These are phyloP conservation scores for Corydoras maculifer DNA, from an alignment of 2,113 vertebrate species.

Conservation along the genomic window DNA sequence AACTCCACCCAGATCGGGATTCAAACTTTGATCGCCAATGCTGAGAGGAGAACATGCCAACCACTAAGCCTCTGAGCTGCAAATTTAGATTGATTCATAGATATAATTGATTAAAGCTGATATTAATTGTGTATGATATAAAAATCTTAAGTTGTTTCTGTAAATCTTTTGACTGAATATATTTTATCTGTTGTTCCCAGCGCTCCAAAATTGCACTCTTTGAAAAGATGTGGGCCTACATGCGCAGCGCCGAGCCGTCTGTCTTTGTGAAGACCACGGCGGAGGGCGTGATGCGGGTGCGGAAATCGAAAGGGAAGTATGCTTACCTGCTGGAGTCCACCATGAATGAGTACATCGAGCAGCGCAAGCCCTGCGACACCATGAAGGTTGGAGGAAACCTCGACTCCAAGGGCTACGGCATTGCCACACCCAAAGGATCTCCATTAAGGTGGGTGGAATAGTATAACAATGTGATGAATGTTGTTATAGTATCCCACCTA, in stretches of 20 bases:
- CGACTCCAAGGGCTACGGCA: slow-evolving; percentile 99
- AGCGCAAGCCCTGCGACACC: slow-evolving; percentile 97
- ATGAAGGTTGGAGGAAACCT: slow-evolving; percentile 99
- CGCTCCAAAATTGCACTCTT: slow-evolving; percentile 99
- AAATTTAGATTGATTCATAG: too few species aligned
- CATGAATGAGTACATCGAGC: slow-evolving; percentile 99
- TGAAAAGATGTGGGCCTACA: slow-evolving; percentile 99
- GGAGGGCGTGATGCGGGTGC: slow-evolving; percentile 91
- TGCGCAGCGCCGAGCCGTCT: slow-evolving; percentile 95
- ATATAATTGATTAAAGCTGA: too few species aligned
- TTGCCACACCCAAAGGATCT: slow-evolving; percentile 99
- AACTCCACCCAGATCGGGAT: too few species aligned
- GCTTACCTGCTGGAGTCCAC: slow-evolving; percentile 98
- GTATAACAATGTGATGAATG: slow-evolving; percentile 99
- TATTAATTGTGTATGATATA: too few species aligned
- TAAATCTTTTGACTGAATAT: background rate
- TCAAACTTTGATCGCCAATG: too few species aligned
- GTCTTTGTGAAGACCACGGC: slow-evolving; percentile 98
- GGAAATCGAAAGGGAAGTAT: slow-evolving; percentile 98
- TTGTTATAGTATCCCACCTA: slow-evolving; percentile 99
- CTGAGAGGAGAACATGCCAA: too few species aligned
- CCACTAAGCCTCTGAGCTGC: too few species aligned
- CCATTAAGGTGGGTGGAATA: slow-evolving; percentile 99
- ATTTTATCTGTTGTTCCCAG: slow-evolving; percentile 59
- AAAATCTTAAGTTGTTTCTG: too few species aligned